phyloP scores from a whole-genome alignment of 1,140 invertebrate species.

The Drosophila ercepeae region DNA sequence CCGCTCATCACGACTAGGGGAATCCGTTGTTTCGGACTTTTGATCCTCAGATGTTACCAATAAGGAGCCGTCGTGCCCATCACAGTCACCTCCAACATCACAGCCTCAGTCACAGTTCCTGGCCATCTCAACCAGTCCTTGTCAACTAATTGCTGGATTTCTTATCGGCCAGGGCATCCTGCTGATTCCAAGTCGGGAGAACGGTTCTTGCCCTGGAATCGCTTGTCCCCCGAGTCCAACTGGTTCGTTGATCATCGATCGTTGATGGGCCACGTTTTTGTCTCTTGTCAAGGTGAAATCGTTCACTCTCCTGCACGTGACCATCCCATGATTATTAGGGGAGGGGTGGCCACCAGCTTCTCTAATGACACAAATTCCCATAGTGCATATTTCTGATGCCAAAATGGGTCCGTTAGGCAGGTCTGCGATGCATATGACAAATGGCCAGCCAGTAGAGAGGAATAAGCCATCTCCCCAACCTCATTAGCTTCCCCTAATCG shows the following conservation, averaged over 20 bases:
- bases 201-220: conserved; percentile 23
- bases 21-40: conserved; percentile 12
- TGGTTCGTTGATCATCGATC: conserved; percentile 47
- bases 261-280: conserved; percentile 60
- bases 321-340: conserved; percentile 4
- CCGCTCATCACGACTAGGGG: conserved; percentile 61
- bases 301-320: conserved; percentile 47
- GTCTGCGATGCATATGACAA: conserved; percentile 52
- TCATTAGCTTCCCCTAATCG: conserved; percentile 39
- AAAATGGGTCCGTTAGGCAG: conserved; percentile 33
- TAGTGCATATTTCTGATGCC: conserved; percentile 25
- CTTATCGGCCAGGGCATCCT: conserved; percentile 46
- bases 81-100: conserved; percentile 31
- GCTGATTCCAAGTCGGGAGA: conserved; percentile 39
- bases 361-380: conserved; percentile 70
- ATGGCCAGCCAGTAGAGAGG: conserved; percentile 22
- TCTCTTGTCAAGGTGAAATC: conserved; percentile 60
- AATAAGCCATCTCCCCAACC: conserved; percentile 1
- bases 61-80: conserved; percentile 67
- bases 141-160: conserved; percentile 63
- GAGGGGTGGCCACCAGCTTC: not conserved
- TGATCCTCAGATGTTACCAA: conserved; percentile 27
- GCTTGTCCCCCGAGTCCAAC: conserved; percentile 22
- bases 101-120: conserved; percentile 13
- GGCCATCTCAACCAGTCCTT: conserved; percentile 15